Evolutionary conservation across 1,140 invertebrate genomes (phyloP).

Genomic region (Aphis craccivora): DNA sequence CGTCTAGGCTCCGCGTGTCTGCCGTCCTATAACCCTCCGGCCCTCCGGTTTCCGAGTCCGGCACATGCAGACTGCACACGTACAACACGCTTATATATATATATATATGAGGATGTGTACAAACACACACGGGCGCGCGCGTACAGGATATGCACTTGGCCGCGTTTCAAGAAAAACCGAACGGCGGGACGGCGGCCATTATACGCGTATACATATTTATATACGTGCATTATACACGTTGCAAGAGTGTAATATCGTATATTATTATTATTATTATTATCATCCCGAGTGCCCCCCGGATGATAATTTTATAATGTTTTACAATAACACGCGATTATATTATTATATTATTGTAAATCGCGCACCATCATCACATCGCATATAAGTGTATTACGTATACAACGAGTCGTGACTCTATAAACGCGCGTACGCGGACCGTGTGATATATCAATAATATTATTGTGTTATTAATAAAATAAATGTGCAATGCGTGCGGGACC

Average conservation of each 20-base stretch:
- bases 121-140: not conserved
- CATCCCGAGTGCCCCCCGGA: not conserved
- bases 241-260: not conserved
- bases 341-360: not conserved
- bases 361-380: no score
- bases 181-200: not conserved
- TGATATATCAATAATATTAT: no score
- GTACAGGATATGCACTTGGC: not conserved
- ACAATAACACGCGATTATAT: not conserved
- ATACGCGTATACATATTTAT: not conserved
- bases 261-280: not conserved
- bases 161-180: conserved; percentile 33
- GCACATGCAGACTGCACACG: not conserved
- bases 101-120: no score
- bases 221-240: not conserved
- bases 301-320: not conserved
- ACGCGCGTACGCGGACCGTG: no score
- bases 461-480: no score
- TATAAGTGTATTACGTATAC: no score
- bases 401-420: no score
- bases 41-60: not conserved
- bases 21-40: not conserved
- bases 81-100: not conserved
- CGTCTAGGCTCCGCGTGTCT: conserved; percentile 31
- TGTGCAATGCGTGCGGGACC: no score